Percentiles rank a stretch among this genome's conserved stretches.
Evolutionary conservation across 2,797 vertebrate genomes (phyloP).

Genomic region (Calcarius lapponicus): DNA sequence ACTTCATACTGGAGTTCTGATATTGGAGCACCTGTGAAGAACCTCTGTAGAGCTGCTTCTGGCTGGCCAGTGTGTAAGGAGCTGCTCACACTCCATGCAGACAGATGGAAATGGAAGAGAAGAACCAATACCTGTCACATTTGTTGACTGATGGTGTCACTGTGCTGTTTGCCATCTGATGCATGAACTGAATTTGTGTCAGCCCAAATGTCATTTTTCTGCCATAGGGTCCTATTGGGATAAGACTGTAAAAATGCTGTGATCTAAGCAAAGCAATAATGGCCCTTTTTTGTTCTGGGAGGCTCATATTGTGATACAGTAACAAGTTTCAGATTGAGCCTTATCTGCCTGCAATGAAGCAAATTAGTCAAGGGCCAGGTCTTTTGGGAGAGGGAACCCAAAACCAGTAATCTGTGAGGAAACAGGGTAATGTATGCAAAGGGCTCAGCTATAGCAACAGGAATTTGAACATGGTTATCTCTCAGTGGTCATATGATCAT

Average conservation of each 20-base stretch:
- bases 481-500: background rate
- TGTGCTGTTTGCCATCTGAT: background rate
- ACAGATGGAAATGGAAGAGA: background rate
- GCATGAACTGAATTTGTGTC: background rate
- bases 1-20: background rate
- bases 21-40: background rate
- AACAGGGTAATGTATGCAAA: fast-evolving
- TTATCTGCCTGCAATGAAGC: background rate
- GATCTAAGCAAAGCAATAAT: background rate
- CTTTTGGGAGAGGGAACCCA: background rate
- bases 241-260: slow-evolving; percentile 39
- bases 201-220: slow-evolving; percentile 25
- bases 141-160: background rate
- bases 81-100: background rate
- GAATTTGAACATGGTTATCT: background rate
- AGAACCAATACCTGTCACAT: background rate
- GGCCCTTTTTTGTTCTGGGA: background rate
- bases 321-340: background rate
- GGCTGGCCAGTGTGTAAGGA: background rate
- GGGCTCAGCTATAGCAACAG: background rate
- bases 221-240: background rate
- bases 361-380: background rate
- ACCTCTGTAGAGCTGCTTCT: background rate
- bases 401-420: background rate
- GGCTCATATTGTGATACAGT: background rate